phyloP scores from a whole-genome alignment of 1,140 invertebrate species.

The Adelges cooleyi region DNA sequence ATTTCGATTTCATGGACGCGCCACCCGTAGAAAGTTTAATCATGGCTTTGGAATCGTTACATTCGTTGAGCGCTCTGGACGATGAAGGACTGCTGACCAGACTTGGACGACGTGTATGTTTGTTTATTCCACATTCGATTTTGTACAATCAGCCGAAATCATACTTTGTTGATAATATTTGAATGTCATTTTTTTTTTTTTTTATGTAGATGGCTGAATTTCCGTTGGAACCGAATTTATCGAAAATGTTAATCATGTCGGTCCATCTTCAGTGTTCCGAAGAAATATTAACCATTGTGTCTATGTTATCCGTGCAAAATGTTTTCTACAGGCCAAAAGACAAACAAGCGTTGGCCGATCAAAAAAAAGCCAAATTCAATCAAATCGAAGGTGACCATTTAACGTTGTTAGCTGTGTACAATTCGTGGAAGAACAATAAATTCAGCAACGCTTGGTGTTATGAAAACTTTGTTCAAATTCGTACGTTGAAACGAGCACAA shows the following conservation, averaged over 20 bases:
- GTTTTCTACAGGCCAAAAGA: conserved; percentile 96
- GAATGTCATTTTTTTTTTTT: background rate
- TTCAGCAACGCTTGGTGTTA: conserved; percentile 99
- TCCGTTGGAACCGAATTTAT: conserved; percentile 94
- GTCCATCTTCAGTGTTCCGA: conserved; percentile 97
- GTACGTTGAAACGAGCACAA: conserved; percentile 92
- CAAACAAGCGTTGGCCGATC: conserved; percentile 94
- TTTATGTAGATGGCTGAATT: conserved; percentile 92
- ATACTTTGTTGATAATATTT: too few relatives aligned
- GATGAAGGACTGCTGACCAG: conserved; percentile 91
- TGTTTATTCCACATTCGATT: too few relatives aligned
- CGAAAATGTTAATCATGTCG: conserved; percentile 99
- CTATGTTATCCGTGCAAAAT: conserved; percentile 98
- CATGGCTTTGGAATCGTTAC: conserved; percentile 92
- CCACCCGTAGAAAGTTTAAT: conserved; percentile 94
- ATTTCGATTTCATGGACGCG: conserved; percentile 99
- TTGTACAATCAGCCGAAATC: too few relatives aligned
- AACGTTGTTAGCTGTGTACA: conserved; percentile 95
- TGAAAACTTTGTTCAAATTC: conserved; percentile 97
- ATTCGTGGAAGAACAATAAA: conserved; percentile 99
- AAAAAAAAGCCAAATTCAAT: conserved; percentile 99
- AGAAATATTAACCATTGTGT: conserved; percentile 96
- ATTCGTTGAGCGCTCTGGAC: conserved; percentile 93
- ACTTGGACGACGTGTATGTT: conserved; percentile 68
- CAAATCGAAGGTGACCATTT: conserved; percentile 97